Evolutionary conservation across 2,797 vertebrate genomes (phyloP).

Genomic region (Acanthurus tractus): DNA sequence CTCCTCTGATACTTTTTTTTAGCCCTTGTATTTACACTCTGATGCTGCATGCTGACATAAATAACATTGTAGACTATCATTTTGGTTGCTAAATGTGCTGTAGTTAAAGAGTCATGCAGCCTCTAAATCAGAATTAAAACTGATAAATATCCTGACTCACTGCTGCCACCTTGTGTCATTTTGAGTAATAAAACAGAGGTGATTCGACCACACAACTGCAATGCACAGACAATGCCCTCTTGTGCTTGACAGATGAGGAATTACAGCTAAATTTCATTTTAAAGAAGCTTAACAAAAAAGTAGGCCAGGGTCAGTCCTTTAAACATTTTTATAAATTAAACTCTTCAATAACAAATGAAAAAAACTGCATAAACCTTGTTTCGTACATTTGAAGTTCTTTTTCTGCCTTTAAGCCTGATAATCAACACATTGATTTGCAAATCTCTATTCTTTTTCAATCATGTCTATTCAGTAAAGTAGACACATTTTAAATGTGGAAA

Average conservation of each 20-base stretch:
- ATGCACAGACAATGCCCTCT: not conserved
- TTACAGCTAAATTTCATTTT: not conserved
- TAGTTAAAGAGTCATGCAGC: constrained; percentile 8
- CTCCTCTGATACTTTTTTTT: not conserved
- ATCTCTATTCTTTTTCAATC: not conserved
- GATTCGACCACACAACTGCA: not conserved
- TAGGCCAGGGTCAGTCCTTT: not conserved
- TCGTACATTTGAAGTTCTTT: not conserved
- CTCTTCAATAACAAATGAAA: not conserved
- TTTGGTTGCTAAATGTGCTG: not conserved
- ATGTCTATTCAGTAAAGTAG: not conserved
- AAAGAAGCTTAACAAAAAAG: not conserved
- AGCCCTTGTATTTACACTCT: not conserved
- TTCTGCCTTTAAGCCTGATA: not conserved
- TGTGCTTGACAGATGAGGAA: not conserved
- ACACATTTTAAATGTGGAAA: too few relatives aligned
- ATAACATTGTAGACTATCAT: constrained; percentile 4
- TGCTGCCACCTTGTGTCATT: constrained; percentile 77
- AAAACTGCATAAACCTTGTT: not conserved
- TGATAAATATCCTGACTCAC: constrained; percentile 42
- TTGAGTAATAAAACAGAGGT: not conserved
- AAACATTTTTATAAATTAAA: not conserved
- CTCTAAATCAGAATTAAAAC: not conserved
- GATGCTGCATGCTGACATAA: not conserved
- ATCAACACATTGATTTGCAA: not conserved